phyloP scores from a whole-genome alignment of 2,797 vertebrate genomes.

The Lutjanus campechanus region DNA sequence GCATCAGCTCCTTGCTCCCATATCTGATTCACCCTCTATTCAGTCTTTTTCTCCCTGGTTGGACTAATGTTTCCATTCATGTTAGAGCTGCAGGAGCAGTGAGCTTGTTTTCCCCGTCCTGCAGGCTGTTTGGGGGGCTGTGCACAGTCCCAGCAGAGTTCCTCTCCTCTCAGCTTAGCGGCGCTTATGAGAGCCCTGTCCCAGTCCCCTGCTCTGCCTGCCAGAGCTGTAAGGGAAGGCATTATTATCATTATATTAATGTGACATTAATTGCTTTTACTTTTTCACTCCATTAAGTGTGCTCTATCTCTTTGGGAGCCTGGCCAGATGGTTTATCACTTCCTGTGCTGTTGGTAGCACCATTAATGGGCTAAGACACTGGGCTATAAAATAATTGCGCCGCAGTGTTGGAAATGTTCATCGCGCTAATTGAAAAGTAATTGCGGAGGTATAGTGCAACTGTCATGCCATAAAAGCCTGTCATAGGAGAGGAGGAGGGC shows the following conservation, averaged over 20 bases:
- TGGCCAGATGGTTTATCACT: constrained; percentile 91
- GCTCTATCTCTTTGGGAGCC: constrained; percentile 89
- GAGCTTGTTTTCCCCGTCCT: constrained; percentile 41
- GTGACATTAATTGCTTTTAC: constrained; percentile 92
- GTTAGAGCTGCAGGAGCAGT: constrained; percentile 31
- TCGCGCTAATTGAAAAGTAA: constrained; percentile 91
- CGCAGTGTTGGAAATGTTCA: constrained; percentile 88
- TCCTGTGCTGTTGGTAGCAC: constrained; percentile 86
- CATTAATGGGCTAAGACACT: constrained; percentile 90
- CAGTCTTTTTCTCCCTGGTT: constrained; percentile 35
- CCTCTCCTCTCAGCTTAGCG: constrained; percentile 59
- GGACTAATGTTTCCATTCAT: constrained; percentile 44
- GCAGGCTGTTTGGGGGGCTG: constrained; percentile 47
- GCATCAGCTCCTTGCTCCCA: background rate
- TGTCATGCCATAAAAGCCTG: constrained; percentile 86
- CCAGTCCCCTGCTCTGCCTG: constrained; percentile 70
- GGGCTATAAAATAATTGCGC: constrained; percentile 90
- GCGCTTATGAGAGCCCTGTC: constrained; percentile 62
- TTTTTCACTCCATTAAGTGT: constrained; percentile 92
- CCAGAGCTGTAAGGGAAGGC: constrained; percentile 83
- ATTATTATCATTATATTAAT: constrained; percentile 93
- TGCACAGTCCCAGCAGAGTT: constrained; percentile 64
- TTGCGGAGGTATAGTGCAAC: constrained; percentile 89
- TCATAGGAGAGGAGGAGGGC: constrained; percentile 80
- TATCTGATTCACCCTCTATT: constrained; percentile 31